Conservation (phyloP, 1,140 invertebrate genomes). For the Dermatophagoides farinae region DNA sequence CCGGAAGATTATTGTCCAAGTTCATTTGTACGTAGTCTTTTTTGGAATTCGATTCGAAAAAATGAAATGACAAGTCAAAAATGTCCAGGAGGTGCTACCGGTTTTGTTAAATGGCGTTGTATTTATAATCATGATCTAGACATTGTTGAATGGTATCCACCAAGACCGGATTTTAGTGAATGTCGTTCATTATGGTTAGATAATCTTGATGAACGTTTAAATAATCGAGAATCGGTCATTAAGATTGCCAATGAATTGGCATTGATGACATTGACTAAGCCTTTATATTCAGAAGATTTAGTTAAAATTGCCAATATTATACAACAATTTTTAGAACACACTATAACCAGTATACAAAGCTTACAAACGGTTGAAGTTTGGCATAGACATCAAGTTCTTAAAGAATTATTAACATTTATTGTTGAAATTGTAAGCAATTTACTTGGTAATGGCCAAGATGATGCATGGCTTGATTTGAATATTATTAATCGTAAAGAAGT, state of each 20-base stretch:
- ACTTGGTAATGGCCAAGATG: conserved; percentile 54
- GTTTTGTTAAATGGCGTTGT: conserved; percentile 25
- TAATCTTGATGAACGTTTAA: conserved; percentile 32
- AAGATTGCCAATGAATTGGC: conserved; percentile 8
- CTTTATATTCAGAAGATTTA: conserved; percentile 74
- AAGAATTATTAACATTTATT: conserved; percentile 42
- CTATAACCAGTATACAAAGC: conserved; percentile 16
- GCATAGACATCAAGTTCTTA: conserved; percentile 59
- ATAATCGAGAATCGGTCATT: conserved; percentile 13
- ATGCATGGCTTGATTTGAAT: conserved; percentile 62
- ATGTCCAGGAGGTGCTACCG: conserved; percentile 63
- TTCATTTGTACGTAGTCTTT: conserved; percentile 46
- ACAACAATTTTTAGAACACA: conserved; percentile 13
- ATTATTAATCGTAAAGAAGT: conserved; percentile 44
- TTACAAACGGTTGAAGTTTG: conserved; percentile 48
- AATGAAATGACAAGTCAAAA: conserved; percentile 54
- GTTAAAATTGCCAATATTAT: conserved; percentile 68
- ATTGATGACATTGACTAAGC: conserved; percentile 22
- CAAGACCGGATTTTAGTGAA: conserved; percentile 63
- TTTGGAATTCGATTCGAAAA: conserved; percentile 65
- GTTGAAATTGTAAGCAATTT: conserved; percentile 63
- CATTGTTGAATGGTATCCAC: conserved; percentile 41
- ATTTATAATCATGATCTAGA: neutral
- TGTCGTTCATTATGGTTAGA: conserved; percentile 75
- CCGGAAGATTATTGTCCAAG: conserved; percentile 37